phyloP scores from a whole-genome alignment of 2,888 invertebrate species.

The Platynereis dumerilii region DNA sequence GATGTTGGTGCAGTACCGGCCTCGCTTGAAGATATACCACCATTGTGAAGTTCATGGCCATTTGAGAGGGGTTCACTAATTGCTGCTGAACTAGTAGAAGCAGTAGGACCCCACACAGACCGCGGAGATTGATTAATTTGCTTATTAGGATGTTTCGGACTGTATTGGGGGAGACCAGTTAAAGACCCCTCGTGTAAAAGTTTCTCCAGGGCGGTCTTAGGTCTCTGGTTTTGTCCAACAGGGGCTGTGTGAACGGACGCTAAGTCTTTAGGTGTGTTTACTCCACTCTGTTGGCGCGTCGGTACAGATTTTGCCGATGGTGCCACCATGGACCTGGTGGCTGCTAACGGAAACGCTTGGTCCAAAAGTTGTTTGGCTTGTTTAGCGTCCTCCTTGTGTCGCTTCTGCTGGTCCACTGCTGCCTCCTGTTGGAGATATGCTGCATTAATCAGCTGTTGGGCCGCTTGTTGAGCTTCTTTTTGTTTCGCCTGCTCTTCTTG shows the following conservation, averaged over 20 bases:
- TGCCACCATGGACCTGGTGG: neutral
- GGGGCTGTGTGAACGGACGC: neutral
- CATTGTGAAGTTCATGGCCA: neutral
- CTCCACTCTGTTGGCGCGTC: neutral
- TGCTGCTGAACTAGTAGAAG: neutral
- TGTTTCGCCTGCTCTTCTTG: neutral
- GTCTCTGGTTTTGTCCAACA: neutral
- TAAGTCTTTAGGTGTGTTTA: neutral
- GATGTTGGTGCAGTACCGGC: neutral
- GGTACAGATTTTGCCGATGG: neutral
- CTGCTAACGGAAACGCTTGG: slow-evolving; percentile 2
- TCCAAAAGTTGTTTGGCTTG: neutral
- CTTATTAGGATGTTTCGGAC: neutral
- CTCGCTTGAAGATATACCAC: neutral
- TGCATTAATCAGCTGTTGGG: slow-evolving; percentile 8
- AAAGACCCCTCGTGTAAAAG: slow-evolving; percentile 1
- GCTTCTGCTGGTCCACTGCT: neutral
- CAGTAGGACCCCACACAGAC: neutral
- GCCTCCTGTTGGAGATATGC: slow-evolving; percentile 5
- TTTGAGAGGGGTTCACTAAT: neutral
- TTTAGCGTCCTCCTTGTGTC: neutral
- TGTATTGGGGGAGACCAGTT: neutral
- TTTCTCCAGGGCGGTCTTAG: slow-evolving; percentile 7
- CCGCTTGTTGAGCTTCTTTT: neutral
- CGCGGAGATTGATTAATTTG: neutral